A percentile compares a stretch with the other conserved stretches of the same genome.
Evolutionary conservation across 2,113 vertebrate genomes (phyloP).

Genomic region (Phalacrocorax aristotelis): DNA sequence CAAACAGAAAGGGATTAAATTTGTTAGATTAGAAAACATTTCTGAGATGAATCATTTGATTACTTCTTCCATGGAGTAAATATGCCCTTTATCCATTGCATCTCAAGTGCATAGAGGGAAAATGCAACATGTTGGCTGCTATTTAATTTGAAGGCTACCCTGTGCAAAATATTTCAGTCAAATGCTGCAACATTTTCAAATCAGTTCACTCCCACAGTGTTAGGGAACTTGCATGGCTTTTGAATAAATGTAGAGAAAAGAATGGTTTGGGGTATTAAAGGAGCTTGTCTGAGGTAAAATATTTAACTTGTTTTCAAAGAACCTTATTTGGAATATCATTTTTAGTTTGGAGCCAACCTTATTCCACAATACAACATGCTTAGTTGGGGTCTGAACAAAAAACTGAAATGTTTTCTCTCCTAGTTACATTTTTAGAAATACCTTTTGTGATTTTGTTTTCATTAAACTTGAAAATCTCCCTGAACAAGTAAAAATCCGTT

Average conservation of each 20-base stretch:
- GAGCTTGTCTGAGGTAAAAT: background rate
- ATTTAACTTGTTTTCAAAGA: background rate
- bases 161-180: background rate
- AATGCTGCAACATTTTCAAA: background rate
- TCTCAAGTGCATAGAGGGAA: rapidly evolving
- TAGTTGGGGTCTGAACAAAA: background rate
- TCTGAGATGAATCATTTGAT: background rate
- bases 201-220: rapidly evolving
- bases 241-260: no score
- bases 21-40: background rate
- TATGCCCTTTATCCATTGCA: rapidly evolving
- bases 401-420: background rate
- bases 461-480: background rate
- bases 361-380: no score
- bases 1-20: background rate
- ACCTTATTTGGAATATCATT: no score
- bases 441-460: background rate
- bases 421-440: background rate
- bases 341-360: background rate
- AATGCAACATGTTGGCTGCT: background rate
- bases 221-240: background rate
- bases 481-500: background rate
- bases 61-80: background rate
- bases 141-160: background rate
- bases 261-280: background rate